Evolutionary conservation across 2,888 invertebrate genomes (phyloP).

Genomic region (Athalia cordata): DNA sequence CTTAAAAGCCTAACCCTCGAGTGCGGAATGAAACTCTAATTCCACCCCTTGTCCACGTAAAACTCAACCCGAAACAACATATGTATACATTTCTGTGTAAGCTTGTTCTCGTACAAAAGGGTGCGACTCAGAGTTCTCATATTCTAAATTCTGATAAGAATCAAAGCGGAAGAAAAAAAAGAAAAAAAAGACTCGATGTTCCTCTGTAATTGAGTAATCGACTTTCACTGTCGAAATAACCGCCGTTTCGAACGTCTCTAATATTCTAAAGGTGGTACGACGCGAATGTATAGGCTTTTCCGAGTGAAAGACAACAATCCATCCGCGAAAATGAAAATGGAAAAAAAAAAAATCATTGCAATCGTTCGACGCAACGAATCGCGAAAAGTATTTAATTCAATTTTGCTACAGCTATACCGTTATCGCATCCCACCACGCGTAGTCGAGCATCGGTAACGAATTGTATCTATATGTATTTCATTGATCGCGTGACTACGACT

Average conservation of each 20-base stretch:
- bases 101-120: slow-evolving; percentile 7
- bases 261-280: not conserved
- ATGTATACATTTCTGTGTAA: not conserved
- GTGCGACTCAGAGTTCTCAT: not conserved
- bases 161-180: not conserved
- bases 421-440: slow-evolving; percentile 14
- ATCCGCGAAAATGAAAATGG: not conserved
- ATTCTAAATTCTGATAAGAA: slow-evolving; percentile 1
- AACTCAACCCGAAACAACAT: slow-evolving; percentile 8
- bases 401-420: not conserved
- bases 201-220: too few relatives aligned
- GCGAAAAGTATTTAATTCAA: slow-evolving; percentile 15
- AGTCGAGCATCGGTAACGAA: slow-evolving; percentile 4
- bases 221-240: not conserved
- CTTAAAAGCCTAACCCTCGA: not conserved
- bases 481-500: slow-evolving; percentile 5
- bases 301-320: not conserved
- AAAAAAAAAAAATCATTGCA: not conserved
- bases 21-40: not conserved
- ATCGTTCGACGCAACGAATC: not conserved
- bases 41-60: slow-evolving; percentile 2
- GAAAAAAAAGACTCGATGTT: not conserved
- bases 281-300: not conserved
- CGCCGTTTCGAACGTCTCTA: not conserved
- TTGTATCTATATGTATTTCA: not conserved